These are phyloP conservation scores for Nothocercus julius DNA, from an alignment of 2,113 vertebrate species.

Conservation along the genomic window DNA sequence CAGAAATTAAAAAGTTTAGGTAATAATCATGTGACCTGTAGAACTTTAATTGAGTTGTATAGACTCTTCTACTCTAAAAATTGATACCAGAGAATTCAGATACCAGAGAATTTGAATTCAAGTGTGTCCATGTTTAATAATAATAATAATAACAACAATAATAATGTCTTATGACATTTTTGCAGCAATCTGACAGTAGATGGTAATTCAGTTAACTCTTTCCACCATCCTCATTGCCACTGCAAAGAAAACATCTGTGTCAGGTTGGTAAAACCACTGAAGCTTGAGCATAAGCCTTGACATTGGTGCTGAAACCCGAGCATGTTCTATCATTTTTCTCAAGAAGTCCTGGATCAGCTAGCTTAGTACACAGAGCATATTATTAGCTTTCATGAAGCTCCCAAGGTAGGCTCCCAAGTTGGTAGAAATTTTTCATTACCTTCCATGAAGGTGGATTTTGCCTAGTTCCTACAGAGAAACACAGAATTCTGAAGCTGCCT, in stretches of 20 bases:
- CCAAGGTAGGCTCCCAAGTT: neutral
- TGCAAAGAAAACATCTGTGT: slow-evolving; percentile 9
- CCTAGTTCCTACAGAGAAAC: neutral
- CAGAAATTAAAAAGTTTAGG: neutral
- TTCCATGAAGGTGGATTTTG: neutral
- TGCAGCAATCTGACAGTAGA: slow-evolving; percentile 37
- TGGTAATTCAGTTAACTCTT: slow-evolving; percentile 26
- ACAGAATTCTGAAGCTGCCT: neutral
- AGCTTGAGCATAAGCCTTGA: neutral
- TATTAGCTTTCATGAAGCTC: neutral
- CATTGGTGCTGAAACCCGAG: neutral
- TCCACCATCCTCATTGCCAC: neutral
- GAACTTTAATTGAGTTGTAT: neutral
- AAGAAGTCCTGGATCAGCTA: neutral
- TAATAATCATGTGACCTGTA: neutral
- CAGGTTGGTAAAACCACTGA: neutral
- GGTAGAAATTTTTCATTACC: neutral
- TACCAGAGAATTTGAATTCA: neutral
- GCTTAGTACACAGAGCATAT: neutral
- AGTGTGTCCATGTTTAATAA: slow-evolving; percentile 12
- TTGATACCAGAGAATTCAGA: neutral
- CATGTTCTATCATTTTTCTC: neutral
- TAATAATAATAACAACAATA: neutral
- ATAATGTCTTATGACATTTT: neutral
- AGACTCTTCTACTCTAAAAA: slow-evolving; percentile 7